Evolutionary conservation across 1,140 invertebrate species (phyloP), one percentile per base, ranked within the genome.

Genomic region (Amphibalanus amphitrite): DNA sequence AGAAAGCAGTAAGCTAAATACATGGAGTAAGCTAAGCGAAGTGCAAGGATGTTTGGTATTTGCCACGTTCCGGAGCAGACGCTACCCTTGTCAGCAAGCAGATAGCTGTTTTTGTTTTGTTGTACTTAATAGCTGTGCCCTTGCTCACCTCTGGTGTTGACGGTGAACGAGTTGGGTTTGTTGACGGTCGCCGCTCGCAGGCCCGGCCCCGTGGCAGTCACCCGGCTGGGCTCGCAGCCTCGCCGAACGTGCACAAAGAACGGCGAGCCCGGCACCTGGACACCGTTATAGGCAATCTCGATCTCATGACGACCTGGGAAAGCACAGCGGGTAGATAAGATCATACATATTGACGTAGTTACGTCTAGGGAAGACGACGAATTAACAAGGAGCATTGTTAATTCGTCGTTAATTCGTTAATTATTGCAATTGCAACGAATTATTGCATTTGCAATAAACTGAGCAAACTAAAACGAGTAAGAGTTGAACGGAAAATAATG

Each of bases 131-230:
- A n/a, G n/a, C n/a, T n/a, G n/a, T n/a, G n/a, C n/a, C n/a, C n/a
- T n/a, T n/a, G n/a, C n/a, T n/a, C n/a, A 83, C 88, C 89, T 84
- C 87, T 90, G 1, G 92, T 95, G 82, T 95, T 92, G 3, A 96
- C 90, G 3, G 89, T 91, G 78, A 96, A 96, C 29, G 86, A 82
- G 75, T 93, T 92, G 1, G 86, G 82, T 78, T 89, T 83, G 75
- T 91, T 86, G 25, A 91, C 87, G 71, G 88, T 82, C 70, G 91
- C 93, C 71, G 86, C 85, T 67, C 92, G 86, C 69, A 96, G 79
- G 26, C 93, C 93, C 0, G 91, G 89, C 20, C 93, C 93, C 76
- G 86, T 93, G 8, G 92, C 93, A 76, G 86, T 86, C 76, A 91
- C 92, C 75, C 88, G 88, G 64, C 81, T 85, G 0, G 91, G 86